phyloP scores from a whole-genome alignment of 1,140 invertebrate genomes.

The Diuraphis noxia region DNA sequence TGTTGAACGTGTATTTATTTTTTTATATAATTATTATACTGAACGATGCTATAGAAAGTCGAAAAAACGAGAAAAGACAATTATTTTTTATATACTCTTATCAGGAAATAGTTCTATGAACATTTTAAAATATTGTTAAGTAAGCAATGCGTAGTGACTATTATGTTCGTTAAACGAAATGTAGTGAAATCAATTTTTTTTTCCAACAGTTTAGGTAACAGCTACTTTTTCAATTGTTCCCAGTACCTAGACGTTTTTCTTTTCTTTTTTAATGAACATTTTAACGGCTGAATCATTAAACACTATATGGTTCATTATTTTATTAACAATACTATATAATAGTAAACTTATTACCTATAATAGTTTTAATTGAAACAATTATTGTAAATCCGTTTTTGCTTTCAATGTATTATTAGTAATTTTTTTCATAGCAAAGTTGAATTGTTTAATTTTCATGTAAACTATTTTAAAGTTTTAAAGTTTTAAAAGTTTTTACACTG shows the following conservation, averaged over 20 bases:
- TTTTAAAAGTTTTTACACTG: too few species aligned
- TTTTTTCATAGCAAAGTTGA: too few species aligned
- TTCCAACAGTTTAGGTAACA: neutral
- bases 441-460: too few species aligned
- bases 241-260: too few species aligned
- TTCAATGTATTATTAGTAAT: too few species aligned
- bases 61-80: neutral
- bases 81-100: neutral
- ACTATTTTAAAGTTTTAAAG: too few species aligned
- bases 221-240: too few species aligned
- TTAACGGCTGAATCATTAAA: neutral
- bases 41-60: neutral
- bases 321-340: neutral
- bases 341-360: neutral
- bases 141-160: too few species aligned
- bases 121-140: neutral
- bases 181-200: neutral
- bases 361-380: neutral
- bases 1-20: neutral
- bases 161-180: neutral
- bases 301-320: neutral
- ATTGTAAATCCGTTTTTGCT: neutral
- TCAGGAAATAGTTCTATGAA: neutral
- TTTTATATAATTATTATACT: neutral
- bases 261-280: too few species aligned